These are phyloP conservation scores for Scrobipalpa costella DNA, from an alignment of 2,888 invertebrate genomes.

Conservation along the genomic window DNA sequence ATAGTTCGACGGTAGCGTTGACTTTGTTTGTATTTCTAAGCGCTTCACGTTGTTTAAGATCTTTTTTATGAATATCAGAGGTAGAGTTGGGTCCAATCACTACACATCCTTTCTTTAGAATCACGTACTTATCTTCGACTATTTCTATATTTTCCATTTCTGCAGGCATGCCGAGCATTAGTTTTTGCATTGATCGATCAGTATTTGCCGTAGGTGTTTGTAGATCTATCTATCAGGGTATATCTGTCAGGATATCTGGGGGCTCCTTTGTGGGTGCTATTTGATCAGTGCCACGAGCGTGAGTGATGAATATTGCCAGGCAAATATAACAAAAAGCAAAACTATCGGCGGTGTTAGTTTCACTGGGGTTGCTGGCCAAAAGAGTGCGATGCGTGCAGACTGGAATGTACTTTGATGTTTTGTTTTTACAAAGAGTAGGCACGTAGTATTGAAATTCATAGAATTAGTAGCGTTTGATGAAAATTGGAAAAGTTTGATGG, in stretches of 20 bases:
- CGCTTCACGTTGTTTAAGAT: conserved; percentile 53
- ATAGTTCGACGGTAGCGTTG: conserved; percentile 53
- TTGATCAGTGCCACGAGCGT: conserved; percentile 78
- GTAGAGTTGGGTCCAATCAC: conserved; percentile 28
- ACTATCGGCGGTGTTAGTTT: conserved; percentile 77
- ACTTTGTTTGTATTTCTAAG: conserved; percentile 59
- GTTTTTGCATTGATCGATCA: conserved; percentile 43
- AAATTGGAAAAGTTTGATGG: too few species aligned
- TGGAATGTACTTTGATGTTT: conserved; percentile 41
- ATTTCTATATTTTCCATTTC: conserved; percentile 8
- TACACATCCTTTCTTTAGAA: conserved; percentile 15
- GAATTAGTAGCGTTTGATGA: too few species aligned
- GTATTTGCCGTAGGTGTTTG: conserved; percentile 60
- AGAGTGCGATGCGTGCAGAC: conserved; percentile 43
- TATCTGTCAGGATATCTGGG: conserved; percentile 76
- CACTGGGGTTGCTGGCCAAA: conserved; percentile 62
- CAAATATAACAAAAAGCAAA: conserved; percentile 80
- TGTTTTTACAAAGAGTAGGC: not conserved
- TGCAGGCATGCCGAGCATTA: not conserved
- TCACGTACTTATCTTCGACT: conserved; percentile 18
- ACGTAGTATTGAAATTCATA: not conserved
- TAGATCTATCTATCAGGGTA: conserved; percentile 71
- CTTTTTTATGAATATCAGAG: conserved; percentile 36
- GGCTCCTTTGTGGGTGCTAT: conserved; percentile 76
- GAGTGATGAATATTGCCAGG: conserved; percentile 81